Conservation (phyloP, 2,888 invertebrate genomes). For the Anaspis maculata region DNA sequence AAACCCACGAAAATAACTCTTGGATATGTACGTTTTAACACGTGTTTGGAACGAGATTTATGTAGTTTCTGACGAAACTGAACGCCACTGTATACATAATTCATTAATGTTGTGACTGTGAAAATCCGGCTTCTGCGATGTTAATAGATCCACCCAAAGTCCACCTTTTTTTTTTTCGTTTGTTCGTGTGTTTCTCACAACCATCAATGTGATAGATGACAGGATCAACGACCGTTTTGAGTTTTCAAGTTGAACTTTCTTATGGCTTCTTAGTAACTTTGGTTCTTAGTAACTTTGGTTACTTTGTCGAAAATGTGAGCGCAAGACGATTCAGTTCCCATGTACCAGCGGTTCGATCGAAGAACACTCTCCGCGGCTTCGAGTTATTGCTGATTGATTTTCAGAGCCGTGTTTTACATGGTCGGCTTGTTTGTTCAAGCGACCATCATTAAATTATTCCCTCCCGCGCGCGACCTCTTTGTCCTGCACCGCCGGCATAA, state of each 20-base stretch:
- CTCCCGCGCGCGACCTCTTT: conserved; percentile 36
- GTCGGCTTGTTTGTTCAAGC: conserved; percentile 38
- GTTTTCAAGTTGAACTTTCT: too few relatives aligned
- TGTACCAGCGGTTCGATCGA: too few relatives aligned
- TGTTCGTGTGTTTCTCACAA: too few relatives aligned
- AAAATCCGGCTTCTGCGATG: conserved; percentile 24
- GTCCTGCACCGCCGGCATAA: conserved; percentile 31
- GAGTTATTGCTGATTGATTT: conserved; percentile 41
- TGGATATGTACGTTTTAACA: too few relatives aligned
- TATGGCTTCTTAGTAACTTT: too few relatives aligned
- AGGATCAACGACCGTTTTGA: conserved; percentile 12
- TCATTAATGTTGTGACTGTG: conserved; percentile 28
- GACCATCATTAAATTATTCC: conserved; percentile 40
- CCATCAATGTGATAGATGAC: conserved; percentile 6
- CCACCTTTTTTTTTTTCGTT: too few relatives aligned
- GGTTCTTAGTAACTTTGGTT: too few relatives aligned
- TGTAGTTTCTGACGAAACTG: conserved; percentile 20
- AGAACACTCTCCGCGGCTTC: conserved; percentile 19
- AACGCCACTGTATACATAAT: conserved; percentile 26
- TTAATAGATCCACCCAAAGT: conserved; percentile 11
- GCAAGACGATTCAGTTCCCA: too few relatives aligned
- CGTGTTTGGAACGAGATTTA: conserved; percentile 21
- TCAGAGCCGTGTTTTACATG: conserved; percentile 37
- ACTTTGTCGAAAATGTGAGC: too few relatives aligned
- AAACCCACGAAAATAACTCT: too few relatives aligned